phyloP scores from a whole-genome alignment of 1,140 invertebrate species.

The Steinernema khuongi region DNA sequence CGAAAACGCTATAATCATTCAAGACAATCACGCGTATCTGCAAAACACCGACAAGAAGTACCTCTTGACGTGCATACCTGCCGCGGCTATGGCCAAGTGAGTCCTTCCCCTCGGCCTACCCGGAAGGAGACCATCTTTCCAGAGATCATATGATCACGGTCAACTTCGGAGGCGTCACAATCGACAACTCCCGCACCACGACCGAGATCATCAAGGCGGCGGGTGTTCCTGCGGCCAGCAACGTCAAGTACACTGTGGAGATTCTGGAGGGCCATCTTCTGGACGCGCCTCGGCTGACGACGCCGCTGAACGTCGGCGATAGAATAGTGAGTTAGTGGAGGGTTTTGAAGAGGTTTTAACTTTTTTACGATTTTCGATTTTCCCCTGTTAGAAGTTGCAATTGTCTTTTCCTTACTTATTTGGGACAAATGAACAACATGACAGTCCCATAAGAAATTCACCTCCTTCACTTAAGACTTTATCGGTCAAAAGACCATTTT shows the following conservation, averaged over 20 bases:
- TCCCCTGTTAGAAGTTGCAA: too few species aligned
- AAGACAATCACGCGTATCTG: constrained; percentile 43
- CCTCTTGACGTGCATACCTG: constrained; percentile 55
- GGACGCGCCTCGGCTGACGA: constrained; percentile 38
- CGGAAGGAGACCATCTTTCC: constrained; percentile 22
- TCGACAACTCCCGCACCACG: constrained; percentile 45
- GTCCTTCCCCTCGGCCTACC: constrained; percentile 2
- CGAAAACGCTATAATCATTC: constrained; percentile 55
- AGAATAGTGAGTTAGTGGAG: constrained; percentile 43
- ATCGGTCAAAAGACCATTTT: too few species aligned
- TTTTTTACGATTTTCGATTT: too few species aligned
- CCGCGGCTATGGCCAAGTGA: constrained; percentile 28
- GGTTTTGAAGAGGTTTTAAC: too few species aligned
- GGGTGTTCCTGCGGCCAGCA: constrained; percentile 23
- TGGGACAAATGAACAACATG: too few species aligned
- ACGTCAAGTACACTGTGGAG: constrained; percentile 51
- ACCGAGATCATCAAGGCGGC: constrained; percentile 37
- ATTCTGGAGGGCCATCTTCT: constrained; percentile 44
- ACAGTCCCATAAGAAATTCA: too few species aligned
- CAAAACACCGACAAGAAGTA: constrained; percentile 53
- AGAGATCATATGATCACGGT: constrained; percentile 53
- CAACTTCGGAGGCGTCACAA: constrained; percentile 55
- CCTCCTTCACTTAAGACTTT: too few species aligned
- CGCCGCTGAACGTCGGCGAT: constrained; percentile 53
- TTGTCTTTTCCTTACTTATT: too few species aligned